A percentile compares a stretch with the other conserved stretches of the same genome.
These are phyloP conservation scores for Phylloscopus trochiloides DNA, from an alignment of 2,113 vertebrate species.

Conservation along the genomic window DNA sequence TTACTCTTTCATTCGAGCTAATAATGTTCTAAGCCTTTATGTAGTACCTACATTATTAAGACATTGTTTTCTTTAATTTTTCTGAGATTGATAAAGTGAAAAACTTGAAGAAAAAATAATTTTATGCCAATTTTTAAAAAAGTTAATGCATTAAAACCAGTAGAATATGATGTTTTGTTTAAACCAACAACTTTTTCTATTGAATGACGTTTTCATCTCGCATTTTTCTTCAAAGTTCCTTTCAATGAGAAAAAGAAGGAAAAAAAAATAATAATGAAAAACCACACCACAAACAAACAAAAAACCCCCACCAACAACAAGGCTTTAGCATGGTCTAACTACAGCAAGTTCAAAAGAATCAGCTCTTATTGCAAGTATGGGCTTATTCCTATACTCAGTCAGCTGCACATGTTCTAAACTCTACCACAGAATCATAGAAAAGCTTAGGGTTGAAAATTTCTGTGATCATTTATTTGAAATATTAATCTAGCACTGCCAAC, in stretches of 20 bases:
- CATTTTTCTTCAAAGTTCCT: not conserved
- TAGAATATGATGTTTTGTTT: not conserved
- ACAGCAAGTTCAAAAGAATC: not conserved
- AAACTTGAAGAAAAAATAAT: not conserved
- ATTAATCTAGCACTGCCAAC: not conserved
- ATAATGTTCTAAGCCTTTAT: not conserved
- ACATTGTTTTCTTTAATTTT: not conserved
- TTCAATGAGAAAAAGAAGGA: not conserved
- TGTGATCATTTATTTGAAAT: not conserved
- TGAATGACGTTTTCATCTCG: not conserved
- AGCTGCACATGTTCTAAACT: not conserved
- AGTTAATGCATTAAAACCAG: not conserved
- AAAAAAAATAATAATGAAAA: too few species aligned
- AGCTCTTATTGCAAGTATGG: fast-evolving
- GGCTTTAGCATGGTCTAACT: not conserved
- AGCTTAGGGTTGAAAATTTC: not conserved
- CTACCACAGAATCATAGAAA: not conserved
- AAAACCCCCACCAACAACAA: not conserved
- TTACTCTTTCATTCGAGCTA: not conserved
- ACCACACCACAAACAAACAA: not conserved
- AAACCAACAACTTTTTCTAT: not conserved
- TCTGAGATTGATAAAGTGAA: not conserved
- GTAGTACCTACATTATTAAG: not conserved
- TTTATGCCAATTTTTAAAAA: not conserved
- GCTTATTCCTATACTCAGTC: not conserved